Evolutionary conservation across 2,888 invertebrate species (phyloP).

Genomic region (Nineta flava): DNA sequence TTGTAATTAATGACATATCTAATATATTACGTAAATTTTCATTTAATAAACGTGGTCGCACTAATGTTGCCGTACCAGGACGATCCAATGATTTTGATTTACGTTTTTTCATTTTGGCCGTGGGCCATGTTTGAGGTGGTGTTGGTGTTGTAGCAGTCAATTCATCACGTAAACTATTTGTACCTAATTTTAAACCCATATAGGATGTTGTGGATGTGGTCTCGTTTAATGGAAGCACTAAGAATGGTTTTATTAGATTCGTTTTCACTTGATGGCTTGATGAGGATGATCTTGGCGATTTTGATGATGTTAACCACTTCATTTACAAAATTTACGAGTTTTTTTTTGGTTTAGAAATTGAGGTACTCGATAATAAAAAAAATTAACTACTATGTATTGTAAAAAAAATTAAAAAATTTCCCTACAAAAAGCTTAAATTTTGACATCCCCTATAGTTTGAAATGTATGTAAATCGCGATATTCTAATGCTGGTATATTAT

Average conservation of each 20-base stretch:
- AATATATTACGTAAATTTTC: conserved; percentile 32
- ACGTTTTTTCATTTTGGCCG: conserved; percentile 15
- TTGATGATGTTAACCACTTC: too few species aligned
- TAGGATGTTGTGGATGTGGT: background rate
- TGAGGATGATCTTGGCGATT: too few species aligned
- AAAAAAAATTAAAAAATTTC: too few species aligned
- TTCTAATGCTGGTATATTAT: too few species aligned
- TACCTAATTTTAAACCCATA: conserved; percentile 21
- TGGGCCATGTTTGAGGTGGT: conserved; percentile 19
- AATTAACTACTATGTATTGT: too few species aligned
- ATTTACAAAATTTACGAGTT: too few species aligned
- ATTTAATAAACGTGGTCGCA: conserved; percentile 35
- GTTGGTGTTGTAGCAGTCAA: background rate
- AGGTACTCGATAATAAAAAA: too few species aligned
- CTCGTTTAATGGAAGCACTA: conserved; percentile 5
- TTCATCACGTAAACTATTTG: conserved; percentile 15
- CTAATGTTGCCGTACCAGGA: conserved; percentile 39
- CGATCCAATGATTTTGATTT: conserved; percentile 19
- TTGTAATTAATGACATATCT: conserved; percentile 38
- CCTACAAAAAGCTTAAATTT: too few species aligned
- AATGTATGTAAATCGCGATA: too few species aligned
- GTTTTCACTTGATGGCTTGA: too few species aligned
- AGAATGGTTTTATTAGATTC: conserved; percentile 1
- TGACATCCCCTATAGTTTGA: too few species aligned
- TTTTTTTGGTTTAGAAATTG: too few species aligned